Base-by-base conservation (phyloP, 2,888 invertebrate genomes). In the Lasioglossum pauxillum region DNA sequence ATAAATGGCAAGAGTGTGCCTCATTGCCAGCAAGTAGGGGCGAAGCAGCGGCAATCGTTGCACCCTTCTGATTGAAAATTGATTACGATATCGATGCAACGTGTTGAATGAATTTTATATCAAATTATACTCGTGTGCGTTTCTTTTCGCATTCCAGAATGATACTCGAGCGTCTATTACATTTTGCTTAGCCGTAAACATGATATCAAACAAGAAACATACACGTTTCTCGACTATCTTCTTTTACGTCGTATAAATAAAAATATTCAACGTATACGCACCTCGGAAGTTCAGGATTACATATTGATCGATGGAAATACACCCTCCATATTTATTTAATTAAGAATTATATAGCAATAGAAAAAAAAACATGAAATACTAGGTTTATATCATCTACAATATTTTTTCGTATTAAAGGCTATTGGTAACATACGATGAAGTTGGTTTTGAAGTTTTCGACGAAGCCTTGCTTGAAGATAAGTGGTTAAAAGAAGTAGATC, bases 41-140 rank as follows among this genome's bases (percentile, higher is more conserved):
- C 79, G 98, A 98, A 95, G 98, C 98, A 72, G 98, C 98, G 85
- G 98, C 98, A 87, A 97, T 98, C 82, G 97, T 98, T 93, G 97
- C 94, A 87, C 95, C 95, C n/a, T 95, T 96, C 87, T 96, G 95
- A 96, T 94, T 90, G 82, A 82, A 78, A 88, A 90, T 90, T 86
- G 41, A 31, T 80, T 78, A 83, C 23, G 49, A 38, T 53, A n/a
- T 35, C 14, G 44, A 83, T 44, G 60, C 71, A 31, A 71, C 77
- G n/a, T 73, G 74, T 77, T 84, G 78, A 82, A 67, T 69, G 35
- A 79, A 73, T 82, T 81, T 83, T 86, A 71, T 85, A 73, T 81
- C 64, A 71, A 71, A 41, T 38, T 85, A 57, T 83, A 69, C 72
- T 77, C 75, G 49, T 64, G 60, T 67, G 72, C 75, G 60, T 85